Percentiles rank a stretch among this genome's conserved stretches.
phyloP scores from a whole-genome alignment of 1,140 invertebrate genomes.

The Centruroides vittatus region DNA sequence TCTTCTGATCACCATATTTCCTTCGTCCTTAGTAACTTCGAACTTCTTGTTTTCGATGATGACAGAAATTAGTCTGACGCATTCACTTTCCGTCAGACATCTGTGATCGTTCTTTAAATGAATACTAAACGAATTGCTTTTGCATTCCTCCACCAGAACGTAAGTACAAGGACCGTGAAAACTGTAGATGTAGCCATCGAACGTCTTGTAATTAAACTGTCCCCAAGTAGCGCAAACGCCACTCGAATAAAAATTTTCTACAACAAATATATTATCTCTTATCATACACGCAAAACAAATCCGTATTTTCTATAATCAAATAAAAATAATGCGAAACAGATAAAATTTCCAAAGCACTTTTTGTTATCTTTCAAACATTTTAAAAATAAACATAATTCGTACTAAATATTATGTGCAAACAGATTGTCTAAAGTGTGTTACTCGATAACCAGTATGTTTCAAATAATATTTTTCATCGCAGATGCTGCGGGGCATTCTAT shows the following conservation, averaged over 20 bases:
- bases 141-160: slow-evolving; percentile 30
- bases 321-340: no score
- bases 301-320: no score
- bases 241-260: slow-evolving; percentile 14
- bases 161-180: slow-evolving; percentile 26
- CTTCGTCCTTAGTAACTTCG: slow-evolving; percentile 26
- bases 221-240: slow-evolving; percentile 61
- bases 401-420: no score
- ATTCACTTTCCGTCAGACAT: slow-evolving; percentile 19
- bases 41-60: slow-evolving; percentile 53
- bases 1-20: slow-evolving; percentile 35
- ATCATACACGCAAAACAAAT: no score
- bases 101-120: slow-evolving; percentile 34
- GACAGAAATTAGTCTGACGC: slow-evolving; percentile 38
- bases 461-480: no score
- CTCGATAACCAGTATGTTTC: no score
- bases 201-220: slow-evolving; percentile 64
- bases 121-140: slow-evolving; percentile 48
- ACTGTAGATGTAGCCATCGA: slow-evolving; percentile 50
- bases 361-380: no score
- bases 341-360: no score
- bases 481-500: no score
- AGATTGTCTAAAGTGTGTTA: no score
- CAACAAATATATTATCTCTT: no score
- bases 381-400: no score